Conservation (phyloP, 2,113 vertebrate genomes). For the Amphilophus citrinellus region DNA sequence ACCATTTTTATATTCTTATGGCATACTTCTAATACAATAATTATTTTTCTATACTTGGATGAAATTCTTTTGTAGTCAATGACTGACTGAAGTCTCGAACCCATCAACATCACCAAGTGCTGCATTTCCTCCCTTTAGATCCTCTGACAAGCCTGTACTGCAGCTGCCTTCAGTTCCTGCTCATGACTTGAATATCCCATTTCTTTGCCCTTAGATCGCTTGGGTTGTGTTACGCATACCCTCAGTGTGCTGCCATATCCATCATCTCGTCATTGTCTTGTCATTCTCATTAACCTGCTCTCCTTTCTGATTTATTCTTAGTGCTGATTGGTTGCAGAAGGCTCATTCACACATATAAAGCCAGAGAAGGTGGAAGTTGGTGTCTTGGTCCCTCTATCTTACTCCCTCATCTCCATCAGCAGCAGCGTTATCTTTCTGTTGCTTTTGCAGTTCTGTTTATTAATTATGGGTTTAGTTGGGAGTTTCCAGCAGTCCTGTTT, state of each 20-base stretch:
- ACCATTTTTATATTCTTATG: background rate
- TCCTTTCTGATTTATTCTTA: background rate
- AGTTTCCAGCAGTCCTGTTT: background rate
- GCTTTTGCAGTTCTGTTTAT: background rate
- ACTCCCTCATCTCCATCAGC: background rate
- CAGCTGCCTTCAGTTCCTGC: background rate
- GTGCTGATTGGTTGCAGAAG: background rate
- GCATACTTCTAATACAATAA: background rate
- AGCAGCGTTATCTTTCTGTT: background rate
- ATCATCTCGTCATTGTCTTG: rapidly evolving
- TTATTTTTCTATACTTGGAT: no score
- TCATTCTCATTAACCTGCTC: background rate
- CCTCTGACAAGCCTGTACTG: background rate
- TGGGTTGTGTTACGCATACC: background rate
- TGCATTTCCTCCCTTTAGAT: background rate
- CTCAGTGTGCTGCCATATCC: background rate
- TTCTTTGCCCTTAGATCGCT: rapidly evolving
- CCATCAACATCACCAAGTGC: background rate
- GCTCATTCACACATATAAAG: background rate
- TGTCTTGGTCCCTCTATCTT: background rate
- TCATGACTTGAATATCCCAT: background rate
- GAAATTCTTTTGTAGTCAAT: background rate
- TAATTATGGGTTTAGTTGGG: background rate
- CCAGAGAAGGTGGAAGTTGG: background rate
- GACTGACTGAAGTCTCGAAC: background rate